These are phyloP conservation scores for Lepidurus arcticus DNA, from an alignment of 1,140 invertebrate species.

Conservation along the genomic window DNA sequence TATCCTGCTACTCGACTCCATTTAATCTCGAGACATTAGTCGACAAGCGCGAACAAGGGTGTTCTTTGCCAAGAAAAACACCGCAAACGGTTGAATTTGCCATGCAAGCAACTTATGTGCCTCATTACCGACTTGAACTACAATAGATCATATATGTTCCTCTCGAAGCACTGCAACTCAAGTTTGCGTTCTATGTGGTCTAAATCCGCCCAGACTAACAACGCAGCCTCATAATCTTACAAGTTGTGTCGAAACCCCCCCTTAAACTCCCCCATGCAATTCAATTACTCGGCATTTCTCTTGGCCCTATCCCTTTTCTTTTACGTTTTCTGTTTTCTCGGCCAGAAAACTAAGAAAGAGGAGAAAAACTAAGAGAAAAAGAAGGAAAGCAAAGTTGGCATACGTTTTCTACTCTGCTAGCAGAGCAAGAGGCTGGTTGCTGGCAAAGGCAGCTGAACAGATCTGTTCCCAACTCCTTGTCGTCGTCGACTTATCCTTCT, in stretches of 20 bases:
- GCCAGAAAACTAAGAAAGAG: neutral
- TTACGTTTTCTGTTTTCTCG: neutral
- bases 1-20: too few species aligned
- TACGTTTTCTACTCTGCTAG: neutral
- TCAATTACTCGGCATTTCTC: constrained; percentile 8
- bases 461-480: constrained; percentile 1
- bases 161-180: neutral
- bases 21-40: neutral
- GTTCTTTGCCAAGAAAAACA: neutral
- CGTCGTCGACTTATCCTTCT: constrained; percentile 21
- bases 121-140: constrained; percentile 6
- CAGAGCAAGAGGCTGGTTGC: neutral
- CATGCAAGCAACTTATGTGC: neutral
- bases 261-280: neutral
- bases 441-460: constrained; percentile 17
- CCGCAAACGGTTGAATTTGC: too few species aligned
- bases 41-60: neutral
- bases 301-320: neutral
- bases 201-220: neutral
- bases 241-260: neutral
- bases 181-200: neutral
- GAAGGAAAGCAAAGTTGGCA: neutral
- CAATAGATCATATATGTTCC: constrained; percentile 8
- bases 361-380: neutral
- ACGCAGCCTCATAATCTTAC: neutral